Conservation (phyloP, 2,797 vertebrate species). For the Thaleichthys pacificus region DNA sequence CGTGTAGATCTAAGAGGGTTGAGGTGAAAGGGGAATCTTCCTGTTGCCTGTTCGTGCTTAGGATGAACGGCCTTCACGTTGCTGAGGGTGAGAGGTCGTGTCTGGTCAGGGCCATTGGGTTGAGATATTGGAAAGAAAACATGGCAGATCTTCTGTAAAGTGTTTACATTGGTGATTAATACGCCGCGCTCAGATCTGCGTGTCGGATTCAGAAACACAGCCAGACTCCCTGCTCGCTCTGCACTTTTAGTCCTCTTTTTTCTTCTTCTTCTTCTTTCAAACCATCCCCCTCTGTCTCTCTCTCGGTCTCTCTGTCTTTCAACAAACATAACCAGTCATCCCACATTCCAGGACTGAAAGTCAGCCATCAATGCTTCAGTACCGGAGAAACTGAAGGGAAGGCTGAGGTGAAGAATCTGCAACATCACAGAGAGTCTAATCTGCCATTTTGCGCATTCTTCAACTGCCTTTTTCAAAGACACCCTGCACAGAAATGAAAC, state of each 20-base stretch:
- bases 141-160: conserved; percentile 28
- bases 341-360: conserved; percentile 70
- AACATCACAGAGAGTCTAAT: conserved; percentile 9
- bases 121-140: conserved; percentile 35
- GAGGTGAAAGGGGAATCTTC: conserved; percentile 2
- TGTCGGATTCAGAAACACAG: conserved; percentile 31
- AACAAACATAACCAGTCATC: conserved; percentile 71
- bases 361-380: conserved; percentile 43
- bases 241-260: conserved; percentile 58
- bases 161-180: conserved; percentile 46
- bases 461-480: conserved; percentile 16
- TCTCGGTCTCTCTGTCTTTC: conserved; percentile 52
- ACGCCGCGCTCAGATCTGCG: background rate
- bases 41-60: background rate
- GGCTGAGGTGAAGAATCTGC: background rate
- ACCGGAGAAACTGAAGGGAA: conserved; percentile 25
- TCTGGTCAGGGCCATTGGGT: conserved; percentile 31
- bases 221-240: conserved; percentile 27
- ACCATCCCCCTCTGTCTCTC: conserved; percentile 45
- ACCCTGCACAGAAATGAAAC: conserved; percentile 51
- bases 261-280: conserved; percentile 47
- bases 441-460: conserved; percentile 6
- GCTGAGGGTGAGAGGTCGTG: conserved; percentile 46
- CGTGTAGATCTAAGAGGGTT: conserved; percentile 19
- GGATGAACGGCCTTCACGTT: conserved; percentile 20